Evolutionary conservation across 1,140 invertebrate genomes (phyloP).

Genomic region (Anthonomus grandis): DNA sequence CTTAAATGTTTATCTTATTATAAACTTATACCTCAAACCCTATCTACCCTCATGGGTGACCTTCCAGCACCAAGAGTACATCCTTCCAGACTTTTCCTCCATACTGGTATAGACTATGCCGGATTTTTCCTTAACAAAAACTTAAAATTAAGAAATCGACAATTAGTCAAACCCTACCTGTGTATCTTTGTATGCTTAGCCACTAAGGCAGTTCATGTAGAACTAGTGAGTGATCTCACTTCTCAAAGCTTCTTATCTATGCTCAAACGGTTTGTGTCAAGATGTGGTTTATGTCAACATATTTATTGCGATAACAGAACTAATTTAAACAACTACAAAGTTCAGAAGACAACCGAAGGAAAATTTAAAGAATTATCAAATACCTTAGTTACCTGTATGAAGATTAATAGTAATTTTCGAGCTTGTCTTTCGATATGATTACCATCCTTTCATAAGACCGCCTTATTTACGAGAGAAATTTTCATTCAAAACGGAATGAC

Average conservation of each 20-base stretch:
- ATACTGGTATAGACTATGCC: not conserved
- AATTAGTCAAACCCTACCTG: slow-evolving; percentile 36
- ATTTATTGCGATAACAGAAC: slow-evolving; percentile 29
- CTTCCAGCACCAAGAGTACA: slow-evolving; percentile 33
- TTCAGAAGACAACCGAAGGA: no score
- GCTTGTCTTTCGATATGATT: no score
- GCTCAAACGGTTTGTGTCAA: slow-evolving; percentile 45
- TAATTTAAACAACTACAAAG: no score
- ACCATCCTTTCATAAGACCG: no score
- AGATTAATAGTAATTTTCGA: no score
- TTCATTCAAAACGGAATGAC: no score
- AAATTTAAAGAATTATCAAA: no score
- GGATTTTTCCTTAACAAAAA: slow-evolving; percentile 25
- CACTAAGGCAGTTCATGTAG: slow-evolving; percentile 43
- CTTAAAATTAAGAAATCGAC: slow-evolving; percentile 18
- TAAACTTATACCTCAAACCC: slow-evolving; percentile 22
- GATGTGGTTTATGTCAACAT: slow-evolving; percentile 34
- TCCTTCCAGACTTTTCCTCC: slow-evolving; percentile 23
- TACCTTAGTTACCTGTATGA: no score
- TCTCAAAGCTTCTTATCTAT: slow-evolving; percentile 44
- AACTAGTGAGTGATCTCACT: slow-evolving; percentile 34
- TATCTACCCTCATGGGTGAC: slow-evolving; percentile 39
- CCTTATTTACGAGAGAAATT: no score
- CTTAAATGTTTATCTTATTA: slow-evolving; percentile 36
- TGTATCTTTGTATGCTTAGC: slow-evolving; percentile 38